Evolutionary conservation across 2,113 vertebrate species (phyloP), one percentile per base, ranked within the genome.

Genomic region (Neomonachus schauinslandi): DNA sequence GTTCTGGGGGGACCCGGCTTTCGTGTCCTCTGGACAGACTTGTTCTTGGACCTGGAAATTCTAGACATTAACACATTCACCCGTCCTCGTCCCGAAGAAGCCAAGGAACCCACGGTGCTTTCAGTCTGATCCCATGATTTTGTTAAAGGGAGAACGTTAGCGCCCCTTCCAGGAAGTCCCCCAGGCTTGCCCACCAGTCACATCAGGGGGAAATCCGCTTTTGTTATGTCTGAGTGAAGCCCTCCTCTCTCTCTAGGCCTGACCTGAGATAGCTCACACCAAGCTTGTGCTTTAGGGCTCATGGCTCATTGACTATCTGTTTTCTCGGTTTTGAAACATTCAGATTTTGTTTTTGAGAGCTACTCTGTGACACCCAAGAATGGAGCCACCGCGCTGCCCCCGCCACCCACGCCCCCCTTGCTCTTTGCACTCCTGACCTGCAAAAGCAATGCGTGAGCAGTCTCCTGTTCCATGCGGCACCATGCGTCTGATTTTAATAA

Each of bases 391-490:
- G 0, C 1, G 19, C 0, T 1, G 69, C 3, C 59, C 1, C 0
- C 16, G 16, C 33, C 26, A 10, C 53, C 84, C n/a, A 6, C 2
- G 0, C 2, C 39, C 18, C 36, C 67, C 33, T 51, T 5, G 2
- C 26, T 6, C n/a, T 1, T 0, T 18, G n/a, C 26, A 15, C 28
- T 51, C 42, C 1, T 0, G 15, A 7, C 0, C 2, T 6, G 15
- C 2, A 5, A 22, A 24, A 16, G 53, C 46, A 81, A 59, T 0
- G 71, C 21, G 65, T 42, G 36, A 42, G 19, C 10, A 5, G 22
- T 22, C 36, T 24, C 11, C 65, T 11, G 63, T 7, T 1, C 28
- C 26, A 0, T 0, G 15, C 8, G 4, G 67, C 1, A 19, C n/a
- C 69, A 11, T 10, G 1, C 31, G 67, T 49, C 26, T 0, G 74